Evolutionary conservation across 2,888 invertebrate genomes (phyloP).

Genomic region (Chaitophorus viminalis): DNA sequence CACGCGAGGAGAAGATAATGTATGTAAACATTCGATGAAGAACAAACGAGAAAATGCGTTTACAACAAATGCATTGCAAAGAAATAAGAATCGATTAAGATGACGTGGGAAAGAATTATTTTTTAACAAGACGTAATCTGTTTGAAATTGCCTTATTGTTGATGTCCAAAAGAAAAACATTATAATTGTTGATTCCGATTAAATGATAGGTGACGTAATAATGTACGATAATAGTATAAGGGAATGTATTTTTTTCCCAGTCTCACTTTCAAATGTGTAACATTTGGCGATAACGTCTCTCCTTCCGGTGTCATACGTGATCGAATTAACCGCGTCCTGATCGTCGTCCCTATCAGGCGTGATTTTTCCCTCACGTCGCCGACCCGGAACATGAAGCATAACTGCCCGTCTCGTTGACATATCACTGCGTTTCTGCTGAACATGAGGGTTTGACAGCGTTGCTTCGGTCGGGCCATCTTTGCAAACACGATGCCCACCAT

Average conservation of each 20-base stretch:
- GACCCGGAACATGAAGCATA: constrained; percentile 90
- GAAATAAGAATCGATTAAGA: too few relatives aligned
- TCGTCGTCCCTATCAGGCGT: constrained; percentile 92
- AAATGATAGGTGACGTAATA: too few relatives aligned
- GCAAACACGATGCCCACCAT: constrained; percentile 92
- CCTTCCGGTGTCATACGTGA: constrained; percentile 84
- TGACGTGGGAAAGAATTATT: too few relatives aligned
- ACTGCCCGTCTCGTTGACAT: constrained; percentile 83
- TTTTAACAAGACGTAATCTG: too few relatives aligned
- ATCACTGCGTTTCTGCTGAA: constrained; percentile 91
- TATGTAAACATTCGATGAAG: too few relatives aligned
- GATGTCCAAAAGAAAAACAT: too few relatives aligned
- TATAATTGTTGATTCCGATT: too few relatives aligned
- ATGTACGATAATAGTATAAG: too few relatives aligned
- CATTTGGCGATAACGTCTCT: constrained; percentile 71
- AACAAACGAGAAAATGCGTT: too few relatives aligned
- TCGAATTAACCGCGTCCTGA: constrained; percentile 85
- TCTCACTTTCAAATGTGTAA: constrained; percentile 70
- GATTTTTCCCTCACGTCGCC: constrained; percentile 91
- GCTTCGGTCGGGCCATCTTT: constrained; percentile 94
- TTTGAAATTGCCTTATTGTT: too few relatives aligned
- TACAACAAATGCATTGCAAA: too few relatives aligned
- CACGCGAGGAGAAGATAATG: too few relatives aligned
- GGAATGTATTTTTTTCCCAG: background rate
- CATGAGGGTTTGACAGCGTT: constrained; percentile 90